Base-by-base conservation (phyloP, 1,140 invertebrate genomes). In the Drosophila dunni region DNA sequence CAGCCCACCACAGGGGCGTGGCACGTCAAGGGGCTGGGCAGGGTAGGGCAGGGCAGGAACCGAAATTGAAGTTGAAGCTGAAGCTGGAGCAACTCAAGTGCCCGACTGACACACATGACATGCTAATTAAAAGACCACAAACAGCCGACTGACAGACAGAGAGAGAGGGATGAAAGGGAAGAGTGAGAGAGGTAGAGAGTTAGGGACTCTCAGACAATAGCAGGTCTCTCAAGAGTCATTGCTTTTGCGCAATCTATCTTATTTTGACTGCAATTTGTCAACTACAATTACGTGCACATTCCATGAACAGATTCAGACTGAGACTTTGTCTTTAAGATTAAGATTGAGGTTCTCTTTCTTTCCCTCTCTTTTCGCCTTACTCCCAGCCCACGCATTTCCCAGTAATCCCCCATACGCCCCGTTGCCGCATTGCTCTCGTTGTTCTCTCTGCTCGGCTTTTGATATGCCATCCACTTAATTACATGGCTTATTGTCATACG, bases 61-160 rank as follows among this genome's bases (percentile, higher is more conserved):
- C 24, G 24, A 29, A 29, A 29, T 29, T 29, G 4, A 29, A 66
- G 29, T 13, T 13, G 66, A 24, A 46, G 34, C 33, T 45, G 67
- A 46, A 10, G 67, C 67, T 63, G 81, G 50, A 40, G 38, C 46
- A 69, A 71, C 76, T 79, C 64, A 88, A 86, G 82, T 88, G 82
- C 76, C 64, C 64, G 68, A 68, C 74, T 76, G 79, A 73, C 75
- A 74, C 75, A 89, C 80, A 89, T 89, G 84, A 89, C 84, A 89
- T 89, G 84, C 85, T 89, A 89, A 89, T 89, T 89, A 89, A 89
- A 89, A 89, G 84, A 89, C 84, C 77, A 79, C 80, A 84, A 76
- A 71, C 70, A 78, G 67, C 85, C 81, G 84, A 66, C 48, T 3
- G 20, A 57, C 44, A 45, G 33, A 46, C 17, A 58, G 53, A 40